Conservation (phyloP, 2,888 invertebrate species). For the Isotomurus palustris region DNA sequence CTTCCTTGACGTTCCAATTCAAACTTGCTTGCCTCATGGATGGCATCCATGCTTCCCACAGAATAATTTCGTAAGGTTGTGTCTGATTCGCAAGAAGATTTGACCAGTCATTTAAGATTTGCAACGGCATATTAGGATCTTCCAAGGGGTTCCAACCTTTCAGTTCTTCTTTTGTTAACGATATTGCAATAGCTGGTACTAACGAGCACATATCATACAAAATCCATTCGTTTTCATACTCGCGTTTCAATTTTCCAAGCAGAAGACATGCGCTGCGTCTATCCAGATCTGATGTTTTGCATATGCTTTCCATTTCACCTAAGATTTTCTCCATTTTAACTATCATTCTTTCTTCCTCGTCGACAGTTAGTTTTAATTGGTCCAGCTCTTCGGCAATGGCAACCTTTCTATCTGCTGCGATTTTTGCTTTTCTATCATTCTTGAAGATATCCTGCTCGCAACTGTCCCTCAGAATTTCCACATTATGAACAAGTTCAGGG, state of each 20-base stretch:
- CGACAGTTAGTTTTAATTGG: conserved; percentile 62
- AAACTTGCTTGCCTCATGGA: conserved; percentile 66
- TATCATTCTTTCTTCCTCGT: conserved; percentile 68
- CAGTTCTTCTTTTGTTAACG: conserved; percentile 70
- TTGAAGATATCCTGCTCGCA: conserved; percentile 93
- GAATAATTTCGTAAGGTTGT: conserved; percentile 69
- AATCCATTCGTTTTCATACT: conserved; percentile 65
- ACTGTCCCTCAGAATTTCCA: conserved; percentile 76
- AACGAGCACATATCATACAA: conserved; percentile 77
- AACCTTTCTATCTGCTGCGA: conserved; percentile 72
- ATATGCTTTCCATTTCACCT: conserved; percentile 56
- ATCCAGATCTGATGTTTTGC: conserved; percentile 54
- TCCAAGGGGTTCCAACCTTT: conserved; percentile 74
- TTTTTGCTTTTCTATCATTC: conserved; percentile 70
- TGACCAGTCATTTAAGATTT: conserved; percentile 49
- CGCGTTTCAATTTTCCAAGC: conserved; percentile 59
- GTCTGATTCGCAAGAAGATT: conserved; percentile 28
- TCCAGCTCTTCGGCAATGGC: conserved; percentile 74
- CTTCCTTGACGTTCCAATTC: conserved; percentile 76
- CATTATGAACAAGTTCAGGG: conserved; percentile 88
- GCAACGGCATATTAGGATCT: conserved; percentile 61
- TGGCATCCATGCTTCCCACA: conserved; percentile 92
- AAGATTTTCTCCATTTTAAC: conserved; percentile 67
- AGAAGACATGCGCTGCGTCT: conserved; percentile 58
- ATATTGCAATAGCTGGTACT: conserved; percentile 77